Conservation (phyloP, 2,888 invertebrate genomes). For the Amphimallon solstitiale region DNA sequence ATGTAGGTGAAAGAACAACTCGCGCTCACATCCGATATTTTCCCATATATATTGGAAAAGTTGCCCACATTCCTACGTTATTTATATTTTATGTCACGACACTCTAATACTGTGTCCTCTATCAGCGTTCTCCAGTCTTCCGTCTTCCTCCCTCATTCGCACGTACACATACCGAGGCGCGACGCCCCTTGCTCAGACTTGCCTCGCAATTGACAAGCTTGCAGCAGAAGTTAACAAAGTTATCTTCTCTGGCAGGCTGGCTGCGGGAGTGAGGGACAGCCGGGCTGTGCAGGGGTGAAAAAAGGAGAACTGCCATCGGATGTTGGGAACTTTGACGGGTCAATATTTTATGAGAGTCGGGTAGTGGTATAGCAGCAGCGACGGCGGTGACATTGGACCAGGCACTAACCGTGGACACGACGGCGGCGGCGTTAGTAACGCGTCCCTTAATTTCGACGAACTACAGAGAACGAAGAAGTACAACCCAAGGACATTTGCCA, state of each 20-base stretch:
- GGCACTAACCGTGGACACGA: too few species aligned
- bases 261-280: not conserved
- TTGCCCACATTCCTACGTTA: constrained; percentile 14
- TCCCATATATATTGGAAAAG: constrained; percentile 23
- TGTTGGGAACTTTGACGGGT: constrained; percentile 41
- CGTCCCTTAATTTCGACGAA: too few species aligned
- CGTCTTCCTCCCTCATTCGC: not conserved
- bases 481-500: too few species aligned
- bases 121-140: constrained; percentile 9
- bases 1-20: too few species aligned
- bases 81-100: constrained; percentile 29
- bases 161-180: not conserved
- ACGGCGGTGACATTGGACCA: too few species aligned
- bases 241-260: constrained; percentile 17
- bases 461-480: too few species aligned
- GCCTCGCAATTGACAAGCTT: constrained; percentile 35
- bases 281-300: not conserved
- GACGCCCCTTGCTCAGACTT: not conserved
- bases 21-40: not conserved
- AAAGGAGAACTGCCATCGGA: constrained; percentile 19
- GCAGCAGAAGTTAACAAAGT: constrained; percentile 36
- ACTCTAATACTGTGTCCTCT: constrained; percentile 1
- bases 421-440: too few species aligned
- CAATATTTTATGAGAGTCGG: constrained; percentile 44
- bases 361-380: constrained; percentile 11